Evolutionary conservation across 2,113 vertebrate species (phyloP).

Genomic region (Origma solitaria): DNA sequence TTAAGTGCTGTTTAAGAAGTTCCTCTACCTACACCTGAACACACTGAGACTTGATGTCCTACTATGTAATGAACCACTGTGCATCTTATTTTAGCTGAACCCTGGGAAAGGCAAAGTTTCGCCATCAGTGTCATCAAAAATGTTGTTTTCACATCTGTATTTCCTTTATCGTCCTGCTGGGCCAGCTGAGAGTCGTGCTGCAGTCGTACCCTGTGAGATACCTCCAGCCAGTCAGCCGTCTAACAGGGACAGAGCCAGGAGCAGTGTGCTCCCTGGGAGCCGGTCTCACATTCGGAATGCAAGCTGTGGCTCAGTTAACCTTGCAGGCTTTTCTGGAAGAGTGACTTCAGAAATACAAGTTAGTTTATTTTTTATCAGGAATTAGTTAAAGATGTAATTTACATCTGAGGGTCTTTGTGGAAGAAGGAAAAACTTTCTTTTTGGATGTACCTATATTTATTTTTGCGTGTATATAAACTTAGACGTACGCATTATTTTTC

Average conservation of each 20-base stretch:
- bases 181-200: neutral
- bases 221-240: neutral
- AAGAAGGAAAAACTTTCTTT: neutral
- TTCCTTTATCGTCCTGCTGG: neutral
- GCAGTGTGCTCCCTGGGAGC: neutral
- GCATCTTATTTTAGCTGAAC: neutral
- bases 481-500: neutral
- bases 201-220: neutral
- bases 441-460: neutral
- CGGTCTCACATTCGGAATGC: neutral
- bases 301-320: neutral
- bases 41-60: neutral
- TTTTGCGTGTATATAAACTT: neutral
- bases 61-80: neutral
- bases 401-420: neutral
- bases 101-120: neutral
- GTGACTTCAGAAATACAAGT: neutral
- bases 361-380: neutral
- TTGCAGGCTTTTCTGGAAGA: slow-evolving; percentile 8
- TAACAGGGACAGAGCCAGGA: neutral
- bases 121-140: neutral
- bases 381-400: neutral
- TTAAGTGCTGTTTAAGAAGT: neutral
- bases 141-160: neutral
- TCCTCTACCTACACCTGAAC: neutral